phyloP scores from a whole-genome alignment of 1,140 invertebrate genomes.

The Geopemphigus sp. region DNA sequence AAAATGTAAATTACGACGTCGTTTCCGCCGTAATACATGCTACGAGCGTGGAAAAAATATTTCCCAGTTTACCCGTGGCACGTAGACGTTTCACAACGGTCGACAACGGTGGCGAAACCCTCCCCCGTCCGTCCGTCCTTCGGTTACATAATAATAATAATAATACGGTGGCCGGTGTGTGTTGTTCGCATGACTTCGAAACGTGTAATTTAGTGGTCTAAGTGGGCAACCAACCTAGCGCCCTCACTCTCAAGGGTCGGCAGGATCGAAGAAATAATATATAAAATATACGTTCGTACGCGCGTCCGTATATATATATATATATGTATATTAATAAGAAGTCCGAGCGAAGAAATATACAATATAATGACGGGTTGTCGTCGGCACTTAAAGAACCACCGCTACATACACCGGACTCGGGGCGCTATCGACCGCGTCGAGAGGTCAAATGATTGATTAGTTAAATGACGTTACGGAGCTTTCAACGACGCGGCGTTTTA shows the following conservation, averaged over 20 bases:
- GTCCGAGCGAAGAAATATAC: not conserved
- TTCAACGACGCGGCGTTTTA: conserved; percentile 16
- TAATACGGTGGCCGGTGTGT: too few species aligned
- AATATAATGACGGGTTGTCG: conserved; percentile 39
- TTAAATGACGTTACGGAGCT: conserved; percentile 25
- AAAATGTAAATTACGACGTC: too few species aligned
- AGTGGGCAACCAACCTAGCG: conserved; percentile 4
- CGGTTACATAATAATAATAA: too few species aligned
- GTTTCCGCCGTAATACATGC: too few species aligned
- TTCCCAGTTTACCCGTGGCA: too few species aligned
- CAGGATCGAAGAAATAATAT: too few species aligned
- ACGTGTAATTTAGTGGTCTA: conserved; percentile 43
- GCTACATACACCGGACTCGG: not conserved
- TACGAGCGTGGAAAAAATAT: too few species aligned
- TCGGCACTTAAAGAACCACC: conserved; percentile 23
- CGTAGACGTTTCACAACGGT: not conserved
- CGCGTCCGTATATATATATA: not conserved
- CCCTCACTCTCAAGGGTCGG: not conserved
- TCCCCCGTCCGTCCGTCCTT: not conserved
- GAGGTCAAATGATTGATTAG: conserved; percentile 48
- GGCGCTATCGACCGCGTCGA: conserved; percentile 28
- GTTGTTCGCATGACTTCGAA: conserved; percentile 47
- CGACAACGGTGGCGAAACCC: not conserved
- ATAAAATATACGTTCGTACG: too few species aligned
- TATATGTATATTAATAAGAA: conserved; percentile 2